A percentile compares a stretch with the other conserved stretches of the same genome.
phyloP scores from a whole-genome alignment of 2,888 invertebrate species.

The Myopa tessellatipennis region DNA sequence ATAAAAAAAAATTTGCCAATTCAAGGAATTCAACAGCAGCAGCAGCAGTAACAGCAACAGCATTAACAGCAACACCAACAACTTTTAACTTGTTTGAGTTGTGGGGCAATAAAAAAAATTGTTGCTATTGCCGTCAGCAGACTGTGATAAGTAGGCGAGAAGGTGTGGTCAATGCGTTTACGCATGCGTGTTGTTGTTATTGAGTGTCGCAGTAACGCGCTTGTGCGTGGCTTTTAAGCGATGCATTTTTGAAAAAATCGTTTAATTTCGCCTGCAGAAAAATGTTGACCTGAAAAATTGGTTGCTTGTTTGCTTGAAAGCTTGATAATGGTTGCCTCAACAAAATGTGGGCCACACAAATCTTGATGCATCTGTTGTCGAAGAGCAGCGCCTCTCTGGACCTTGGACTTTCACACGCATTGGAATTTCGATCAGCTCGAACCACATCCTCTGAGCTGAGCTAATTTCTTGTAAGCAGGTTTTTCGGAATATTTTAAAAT shows the following conservation, averaged over 20 bases:
- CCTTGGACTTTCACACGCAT: constrained; percentile 37
- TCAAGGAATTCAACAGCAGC: neutral
- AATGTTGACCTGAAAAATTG: neutral
- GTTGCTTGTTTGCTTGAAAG: neutral
- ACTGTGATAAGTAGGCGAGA: neutral
- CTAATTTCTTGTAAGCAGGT: neutral
- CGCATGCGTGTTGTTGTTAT: constrained; percentile 5
- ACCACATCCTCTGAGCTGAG: neutral
- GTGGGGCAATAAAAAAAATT: neutral
- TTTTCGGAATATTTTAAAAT: constrained; percentile 5
- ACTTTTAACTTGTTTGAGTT: neutral
- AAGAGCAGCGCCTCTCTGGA: neutral
- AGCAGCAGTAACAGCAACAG: neutral
- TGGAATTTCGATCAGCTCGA: neutral
- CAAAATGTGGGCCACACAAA: constrained; percentile 14
- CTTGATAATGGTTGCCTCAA: neutral
- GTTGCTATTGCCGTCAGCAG: neutral
- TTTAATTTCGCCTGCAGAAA: constrained; percentile 6
- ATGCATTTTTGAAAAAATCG: neutral
- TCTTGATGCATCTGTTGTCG: neutral
- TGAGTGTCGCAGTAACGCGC: neutral
- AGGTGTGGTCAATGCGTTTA: constrained; percentile 19
- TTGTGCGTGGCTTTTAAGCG: neutral
- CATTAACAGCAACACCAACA: neutral
- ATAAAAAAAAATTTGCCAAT: too few species aligned